Conservation (phyloP, 2,113 vertebrate genomes). For the Rhinolophus sinicus region DNA sequence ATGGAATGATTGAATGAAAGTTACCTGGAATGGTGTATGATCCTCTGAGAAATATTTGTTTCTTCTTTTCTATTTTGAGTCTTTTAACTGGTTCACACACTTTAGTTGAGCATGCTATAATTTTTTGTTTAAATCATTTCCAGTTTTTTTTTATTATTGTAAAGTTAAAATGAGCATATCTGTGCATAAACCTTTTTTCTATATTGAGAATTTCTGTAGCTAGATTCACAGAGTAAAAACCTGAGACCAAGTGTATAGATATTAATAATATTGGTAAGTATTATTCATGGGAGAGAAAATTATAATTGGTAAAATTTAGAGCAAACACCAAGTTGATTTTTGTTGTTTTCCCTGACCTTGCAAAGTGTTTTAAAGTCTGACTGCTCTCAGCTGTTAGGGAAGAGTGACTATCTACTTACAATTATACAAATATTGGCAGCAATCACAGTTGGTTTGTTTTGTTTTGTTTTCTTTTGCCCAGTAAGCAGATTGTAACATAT, state of each 20-base stretch:
- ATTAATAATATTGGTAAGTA: neutral
- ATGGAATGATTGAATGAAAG: neutral
- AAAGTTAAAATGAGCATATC: neutral
- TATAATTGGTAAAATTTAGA: neutral
- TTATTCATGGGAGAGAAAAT: neutral
- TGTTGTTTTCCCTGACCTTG: constrained; percentile 20
- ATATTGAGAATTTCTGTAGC: neutral
- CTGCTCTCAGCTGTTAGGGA: neutral
- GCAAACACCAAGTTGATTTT: neutral
- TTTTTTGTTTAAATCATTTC: neutral
- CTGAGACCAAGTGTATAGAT: neutral
- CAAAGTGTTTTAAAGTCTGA: neutral
- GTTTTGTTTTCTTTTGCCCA: constrained; percentile 19
- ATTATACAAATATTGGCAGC: constrained; percentile 69
- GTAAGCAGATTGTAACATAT: constrained; percentile 15
- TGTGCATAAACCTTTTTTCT: neutral
- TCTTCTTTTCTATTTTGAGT: neutral
- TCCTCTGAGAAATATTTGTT: neutral
- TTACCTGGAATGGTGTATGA: neutral
- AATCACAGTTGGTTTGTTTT: constrained; percentile 3
- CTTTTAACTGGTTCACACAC: neutral
- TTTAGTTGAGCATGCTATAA: neutral
- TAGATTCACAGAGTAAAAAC: neutral
- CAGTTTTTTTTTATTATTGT: neutral
- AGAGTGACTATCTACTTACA: constrained; percentile 30